A percentile compares a stretch with the other conserved stretches of the same genome.
phyloP scores from a whole-genome alignment of 2,888 invertebrate genomes.

The Danaus chrysippus region DNA sequence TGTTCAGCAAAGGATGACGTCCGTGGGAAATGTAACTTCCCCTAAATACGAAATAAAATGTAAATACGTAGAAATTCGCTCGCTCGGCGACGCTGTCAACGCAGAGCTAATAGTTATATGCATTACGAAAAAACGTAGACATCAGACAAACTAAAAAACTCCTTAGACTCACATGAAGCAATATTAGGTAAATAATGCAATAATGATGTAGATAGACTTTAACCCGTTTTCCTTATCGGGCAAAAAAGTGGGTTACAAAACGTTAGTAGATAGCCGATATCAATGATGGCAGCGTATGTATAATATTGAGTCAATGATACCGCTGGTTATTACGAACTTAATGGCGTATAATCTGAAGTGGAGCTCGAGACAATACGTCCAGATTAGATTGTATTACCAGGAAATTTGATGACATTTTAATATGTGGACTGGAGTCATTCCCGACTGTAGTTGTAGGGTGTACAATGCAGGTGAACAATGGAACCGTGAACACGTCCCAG shows the following conservation, averaged over 20 bases:
- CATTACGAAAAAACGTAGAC: no score
- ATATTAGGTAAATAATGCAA: constrained; percentile 1
- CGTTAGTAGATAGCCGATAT: constrained; percentile 25
- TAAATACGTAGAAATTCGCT: constrained; percentile 12
- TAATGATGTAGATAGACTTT: constrained; percentile 7
- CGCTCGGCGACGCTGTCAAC: no score
- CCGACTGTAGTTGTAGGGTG: neutral
- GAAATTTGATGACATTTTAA: no score
- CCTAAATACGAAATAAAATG: constrained; percentile 3
- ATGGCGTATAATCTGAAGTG: neutral
- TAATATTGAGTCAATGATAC: neutral
- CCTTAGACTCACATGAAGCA: no score
- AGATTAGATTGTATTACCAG: neutral
- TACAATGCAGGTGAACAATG: constrained; percentile 16
- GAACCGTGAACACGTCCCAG: constrained; percentile 16
- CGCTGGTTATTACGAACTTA: neutral
- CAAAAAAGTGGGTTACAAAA: constrained; percentile 34
- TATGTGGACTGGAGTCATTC: neutral
- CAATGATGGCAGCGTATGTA: neutral
- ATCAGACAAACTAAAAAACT: no score
- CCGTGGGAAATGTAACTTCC: neutral
- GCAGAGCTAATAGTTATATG: no score
- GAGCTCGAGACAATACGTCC: neutral
- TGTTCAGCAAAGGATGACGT: constrained; percentile 61
- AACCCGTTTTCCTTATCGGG: constrained; percentile 31